phyloP scores from a whole-genome alignment of 2,888 invertebrate species.

The Hemaris fuciformis region DNA sequence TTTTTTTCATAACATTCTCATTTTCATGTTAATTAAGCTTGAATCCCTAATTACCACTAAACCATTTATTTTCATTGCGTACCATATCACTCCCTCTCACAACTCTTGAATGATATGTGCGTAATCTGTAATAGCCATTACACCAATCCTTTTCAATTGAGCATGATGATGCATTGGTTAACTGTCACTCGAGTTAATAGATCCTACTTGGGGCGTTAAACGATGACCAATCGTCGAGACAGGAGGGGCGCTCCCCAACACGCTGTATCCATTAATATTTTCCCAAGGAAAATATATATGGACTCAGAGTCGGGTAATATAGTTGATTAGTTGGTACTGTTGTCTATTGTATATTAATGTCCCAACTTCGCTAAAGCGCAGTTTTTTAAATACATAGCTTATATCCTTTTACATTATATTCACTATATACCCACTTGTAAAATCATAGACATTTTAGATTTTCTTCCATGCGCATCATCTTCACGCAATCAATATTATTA shows the following conservation, averaged over 20 bases:
- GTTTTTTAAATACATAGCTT: background rate
- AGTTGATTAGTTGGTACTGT: background rate
- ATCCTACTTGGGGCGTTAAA: background rate
- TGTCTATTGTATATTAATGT: background rate
- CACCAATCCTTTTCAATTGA: conserved; percentile 29
- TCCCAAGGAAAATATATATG: conserved; percentile 23
- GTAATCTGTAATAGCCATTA: conserved; percentile 14
- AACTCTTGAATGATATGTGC: background rate
- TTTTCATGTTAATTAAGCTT: background rate
- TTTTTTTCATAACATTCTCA: background rate
- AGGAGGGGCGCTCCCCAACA: background rate
- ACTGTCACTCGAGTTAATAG: conserved; percentile 24
- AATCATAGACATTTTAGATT: too few species aligned
- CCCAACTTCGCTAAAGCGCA: too few species aligned
- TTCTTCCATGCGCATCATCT: too few species aligned
- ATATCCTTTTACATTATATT: background rate
- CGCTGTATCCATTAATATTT: conserved; percentile 6
- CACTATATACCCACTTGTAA: too few species aligned
- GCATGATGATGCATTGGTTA: conserved; percentile 29
- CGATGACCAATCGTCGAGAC: background rate
- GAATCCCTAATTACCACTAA: background rate
- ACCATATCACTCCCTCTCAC: background rate
- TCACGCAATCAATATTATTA: too few species aligned
- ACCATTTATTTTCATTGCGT: background rate
- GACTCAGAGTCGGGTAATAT: background rate